These are phyloP conservation scores for Bombyx mandarina DNA, from an alignment of 1,140 invertebrate species.

Conservation along the genomic window DNA sequence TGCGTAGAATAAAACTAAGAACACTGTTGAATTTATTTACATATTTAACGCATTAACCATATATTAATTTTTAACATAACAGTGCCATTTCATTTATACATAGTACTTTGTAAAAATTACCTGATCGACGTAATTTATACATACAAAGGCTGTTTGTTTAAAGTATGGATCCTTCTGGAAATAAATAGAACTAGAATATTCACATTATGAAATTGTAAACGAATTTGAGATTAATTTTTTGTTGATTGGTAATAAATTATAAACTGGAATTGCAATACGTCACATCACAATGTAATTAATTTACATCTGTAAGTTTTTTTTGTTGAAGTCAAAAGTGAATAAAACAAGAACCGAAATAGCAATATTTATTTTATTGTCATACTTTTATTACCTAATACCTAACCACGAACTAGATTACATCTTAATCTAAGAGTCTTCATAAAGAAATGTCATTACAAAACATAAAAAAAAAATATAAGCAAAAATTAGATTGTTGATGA, in stretches of 20 bases:
- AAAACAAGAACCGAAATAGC: slow-evolving; percentile 42
- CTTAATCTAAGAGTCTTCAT: no score
- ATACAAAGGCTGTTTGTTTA: no score
- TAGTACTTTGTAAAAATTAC: background rate
- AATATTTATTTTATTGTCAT: slow-evolving; percentile 34
- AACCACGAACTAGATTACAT: no score
- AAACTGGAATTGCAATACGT: background rate
- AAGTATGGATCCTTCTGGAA: no score
- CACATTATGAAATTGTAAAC: no score
- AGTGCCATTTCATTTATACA: slow-evolving; percentile 26
- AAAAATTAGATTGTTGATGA: background rate
- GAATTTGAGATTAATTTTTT: no score
- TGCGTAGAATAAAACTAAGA: slow-evolving; percentile 14
- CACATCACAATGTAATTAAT: slow-evolving; percentile 12
- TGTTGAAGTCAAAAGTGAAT: slow-evolving; percentile 39
- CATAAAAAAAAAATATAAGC: background rate
- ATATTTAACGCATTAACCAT: background rate
- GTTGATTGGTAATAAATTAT: no score
- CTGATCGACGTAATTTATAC: no score
- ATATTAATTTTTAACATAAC: slow-evolving; percentile 4
- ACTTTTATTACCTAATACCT: no score
- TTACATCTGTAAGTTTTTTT: slow-evolving; percentile 21
- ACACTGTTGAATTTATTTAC: no score
- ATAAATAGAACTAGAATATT: no score
- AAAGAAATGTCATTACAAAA: no score